Evolutionary conservation across 2,888 invertebrate species (phyloP).

Genomic region (Pseudococcus jackbeardsleyi): DNA sequence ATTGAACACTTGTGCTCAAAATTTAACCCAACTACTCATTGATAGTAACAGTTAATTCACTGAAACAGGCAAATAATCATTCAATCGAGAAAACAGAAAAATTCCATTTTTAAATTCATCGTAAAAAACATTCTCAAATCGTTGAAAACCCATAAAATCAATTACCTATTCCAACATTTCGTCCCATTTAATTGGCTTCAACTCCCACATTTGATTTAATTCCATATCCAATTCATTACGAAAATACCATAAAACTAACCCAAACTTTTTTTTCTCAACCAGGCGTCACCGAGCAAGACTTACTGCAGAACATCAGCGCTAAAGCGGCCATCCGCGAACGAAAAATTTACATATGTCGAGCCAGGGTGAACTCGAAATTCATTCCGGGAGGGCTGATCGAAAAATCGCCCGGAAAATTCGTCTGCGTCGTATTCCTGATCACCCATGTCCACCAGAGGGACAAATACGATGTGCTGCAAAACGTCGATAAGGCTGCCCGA

Average conservation of each 20-base stretch:
- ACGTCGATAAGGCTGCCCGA: slow-evolving; percentile 82
- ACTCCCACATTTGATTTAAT: too few relatives aligned
- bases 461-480: slow-evolving; percentile 75
- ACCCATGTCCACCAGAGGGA: slow-evolving; percentile 66
- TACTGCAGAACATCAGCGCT: slow-evolving; percentile 22
- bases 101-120: too few relatives aligned
- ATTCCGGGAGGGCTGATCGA: slow-evolving; percentile 57
- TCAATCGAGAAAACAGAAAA: too few relatives aligned
- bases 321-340: not conserved
- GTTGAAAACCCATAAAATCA: too few relatives aligned
- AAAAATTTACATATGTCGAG: slow-evolving; percentile 59
- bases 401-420: not conserved
- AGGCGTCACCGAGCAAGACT: slow-evolving; percentile 49
- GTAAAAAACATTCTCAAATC: too few relatives aligned
- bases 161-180: too few relatives aligned
- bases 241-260: not conserved
- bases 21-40: too few relatives aligned
- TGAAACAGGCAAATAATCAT: too few relatives aligned
- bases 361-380: slow-evolving; percentile 30
- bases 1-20: too few relatives aligned
- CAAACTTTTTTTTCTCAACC: not conserved
- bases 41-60: too few relatives aligned
- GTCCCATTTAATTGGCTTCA: too few relatives aligned
- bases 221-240: too few relatives aligned
- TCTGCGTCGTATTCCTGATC: slow-evolving; percentile 65